Evolutionary conservation across 30 jellyfish, hydroid and myxozoan species (phyloP), one percentile per base, ranked within the genome.

Genomic region (Turritopsis rubra): DNA sequence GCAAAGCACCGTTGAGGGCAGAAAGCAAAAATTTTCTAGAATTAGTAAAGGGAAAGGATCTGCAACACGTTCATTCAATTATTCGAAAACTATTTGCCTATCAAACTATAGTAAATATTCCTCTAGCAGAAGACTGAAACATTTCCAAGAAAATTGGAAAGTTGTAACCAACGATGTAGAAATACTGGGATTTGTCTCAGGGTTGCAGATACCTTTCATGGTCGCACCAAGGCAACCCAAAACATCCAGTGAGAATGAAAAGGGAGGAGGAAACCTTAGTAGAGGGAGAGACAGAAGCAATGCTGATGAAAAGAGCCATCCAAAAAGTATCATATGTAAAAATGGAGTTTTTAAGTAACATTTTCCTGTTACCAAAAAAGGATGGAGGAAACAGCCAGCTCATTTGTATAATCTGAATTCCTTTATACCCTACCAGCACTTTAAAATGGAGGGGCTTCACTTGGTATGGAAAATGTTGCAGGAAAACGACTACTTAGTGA

Each of bases 401-500:
- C 29, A 26, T 28, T 28, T 78, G 85, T 19, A 78, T 16, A 16
- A 19, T 29, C 85, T 78, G 0, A 27, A 54, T 27, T n/a, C 28
- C 31, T 68, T 68, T 68, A 27, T 19, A 68, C 77, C 77, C 8
- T 68, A 68, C 77, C 77, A 68, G 28, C 77, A 68, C 30, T 68
- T 68, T 22, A 68, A 68, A 68, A 68, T 1, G 77, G 77, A 68
- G 77, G 77, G 77, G 19, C 77, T 68, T 68, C 5, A 68, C 30
- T 27, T 68, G 77, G 19, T 68, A 9, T 8, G 30, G 77, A 22
- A 68, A 68, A 19, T 68, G 77, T n/a, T 65, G 86, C 86, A 84
- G 86, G 86, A 84, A 82, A 71, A 53, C 52, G 91, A 84, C 77
- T 71, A 71, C 52, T 30, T 83, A 71, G 27, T 66, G 75, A 84